phyloP scores from a whole-genome alignment of 64 coral and sea anemone genomes.

The Stichodactyla mertensii region DNA sequence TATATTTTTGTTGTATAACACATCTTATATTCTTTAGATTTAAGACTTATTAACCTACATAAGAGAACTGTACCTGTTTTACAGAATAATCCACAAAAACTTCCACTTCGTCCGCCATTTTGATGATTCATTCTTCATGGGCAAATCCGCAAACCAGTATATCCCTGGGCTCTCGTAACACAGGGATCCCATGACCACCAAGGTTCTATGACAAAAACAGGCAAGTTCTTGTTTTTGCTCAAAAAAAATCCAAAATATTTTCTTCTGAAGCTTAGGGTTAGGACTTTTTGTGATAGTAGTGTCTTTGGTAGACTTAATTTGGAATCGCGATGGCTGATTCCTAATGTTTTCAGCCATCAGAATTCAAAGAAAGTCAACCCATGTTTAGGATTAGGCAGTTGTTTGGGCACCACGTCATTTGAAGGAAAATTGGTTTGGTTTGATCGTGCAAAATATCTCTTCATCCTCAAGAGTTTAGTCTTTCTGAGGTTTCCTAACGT shows the following conservation, averaged over 20 bases:
- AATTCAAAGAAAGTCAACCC: neutral
- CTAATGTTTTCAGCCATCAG: neutral
- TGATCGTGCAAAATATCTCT: neutral
- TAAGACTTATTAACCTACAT: neutral
- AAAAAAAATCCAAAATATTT: neutral
- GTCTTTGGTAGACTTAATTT: neutral
- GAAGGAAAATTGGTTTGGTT: neutral
- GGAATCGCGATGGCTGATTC: neutral
- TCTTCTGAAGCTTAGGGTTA: neutral
- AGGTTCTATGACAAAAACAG: neutral
- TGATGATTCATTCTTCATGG: neutral
- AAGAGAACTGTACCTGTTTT: conserved; percentile 37
- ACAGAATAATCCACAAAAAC: conserved; percentile 44
- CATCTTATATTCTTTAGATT: too few species aligned
- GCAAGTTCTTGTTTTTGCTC: neutral
- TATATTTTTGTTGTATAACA: too few species aligned
- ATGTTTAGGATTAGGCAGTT: neutral
- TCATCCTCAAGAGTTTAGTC: neutral
- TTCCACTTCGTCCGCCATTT: conserved; percentile 62
- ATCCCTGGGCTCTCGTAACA: neutral
- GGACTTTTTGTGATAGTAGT: neutral
- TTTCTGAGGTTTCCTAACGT: neutral
- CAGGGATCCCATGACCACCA: neutral
- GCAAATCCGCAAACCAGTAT: conserved; percentile 6
- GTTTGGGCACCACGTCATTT: neutral